Percentiles rank a stretch among this genome's conserved stretches.
These are phyloP conservation scores for Nibea albiflora DNA, from an alignment of 2,113 vertebrate genomes.

Conservation along the genomic window DNA sequence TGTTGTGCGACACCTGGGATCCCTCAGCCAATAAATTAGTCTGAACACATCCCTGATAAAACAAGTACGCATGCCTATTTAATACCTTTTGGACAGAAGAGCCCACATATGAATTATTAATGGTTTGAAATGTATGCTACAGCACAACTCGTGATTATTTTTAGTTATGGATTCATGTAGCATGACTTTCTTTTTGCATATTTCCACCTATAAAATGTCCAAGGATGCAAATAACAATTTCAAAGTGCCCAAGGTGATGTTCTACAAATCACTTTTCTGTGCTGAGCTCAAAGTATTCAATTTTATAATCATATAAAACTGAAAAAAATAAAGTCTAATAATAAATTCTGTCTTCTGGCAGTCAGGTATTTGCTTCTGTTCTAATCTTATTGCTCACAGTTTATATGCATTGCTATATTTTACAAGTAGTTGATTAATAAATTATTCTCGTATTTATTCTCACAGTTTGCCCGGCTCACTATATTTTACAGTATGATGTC, in stretches of 20 bases:
- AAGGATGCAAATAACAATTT: background rate
- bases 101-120: background rate
- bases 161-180: too few species aligned
- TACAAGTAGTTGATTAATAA: background rate
- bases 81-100: background rate
- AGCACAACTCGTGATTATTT: background rate
- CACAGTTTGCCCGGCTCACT: background rate
- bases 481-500: background rate
- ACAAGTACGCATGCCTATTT: background rate
- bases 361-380: background rate
- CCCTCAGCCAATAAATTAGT: background rate
- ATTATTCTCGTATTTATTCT: background rate
- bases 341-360: background rate
- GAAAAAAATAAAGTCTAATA: background rate
- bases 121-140: background rate
- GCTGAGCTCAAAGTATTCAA: background rate
- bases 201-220: background rate
- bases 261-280: too few species aligned
- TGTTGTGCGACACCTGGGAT: background rate
- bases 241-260: background rate
- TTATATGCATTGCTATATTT: too few species aligned
- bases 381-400: too few species aligned
- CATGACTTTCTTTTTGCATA: too few species aligned
- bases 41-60: background rate
- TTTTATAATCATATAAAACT: background rate